Conservation (phyloP, 2,113 vertebrate species). For the Genyomyrus donnyi region DNA sequence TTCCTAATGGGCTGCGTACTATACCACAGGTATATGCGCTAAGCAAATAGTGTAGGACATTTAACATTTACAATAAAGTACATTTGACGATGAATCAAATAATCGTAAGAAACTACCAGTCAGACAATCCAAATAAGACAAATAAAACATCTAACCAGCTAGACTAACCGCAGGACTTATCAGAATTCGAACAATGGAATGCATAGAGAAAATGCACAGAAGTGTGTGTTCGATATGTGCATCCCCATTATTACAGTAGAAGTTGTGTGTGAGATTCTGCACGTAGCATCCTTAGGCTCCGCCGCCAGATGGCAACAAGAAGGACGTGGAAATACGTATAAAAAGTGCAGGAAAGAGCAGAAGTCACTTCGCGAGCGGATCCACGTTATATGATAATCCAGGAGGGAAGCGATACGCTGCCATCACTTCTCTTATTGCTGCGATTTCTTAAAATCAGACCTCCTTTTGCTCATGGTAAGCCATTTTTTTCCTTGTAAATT, state of each 20-base stretch:
- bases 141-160: background rate
- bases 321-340: background rate
- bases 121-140: background rate
- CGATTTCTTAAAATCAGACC: background rate
- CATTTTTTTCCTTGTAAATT: background rate
- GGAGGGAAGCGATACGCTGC: background rate
- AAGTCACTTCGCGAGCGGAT: background rate
- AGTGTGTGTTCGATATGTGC: background rate
- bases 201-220: background rate
- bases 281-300: constrained; percentile 52
- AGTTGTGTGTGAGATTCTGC: constrained; percentile 52
- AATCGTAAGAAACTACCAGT: background rate
- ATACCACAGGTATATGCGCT: background rate
- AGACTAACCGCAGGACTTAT: background rate
- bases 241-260: background rate
- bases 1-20: background rate
- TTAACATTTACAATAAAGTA: background rate
- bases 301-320: constrained; percentile 36
- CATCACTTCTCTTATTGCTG: background rate
- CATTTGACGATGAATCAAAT: background rate
- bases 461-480: background rate
- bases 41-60: background rate
- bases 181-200: background rate
- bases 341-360: background rate
- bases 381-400: background rate